Base-by-base conservation (phyloP, 2,797 vertebrate genomes). In the Semotilus atromaculatus region DNA sequence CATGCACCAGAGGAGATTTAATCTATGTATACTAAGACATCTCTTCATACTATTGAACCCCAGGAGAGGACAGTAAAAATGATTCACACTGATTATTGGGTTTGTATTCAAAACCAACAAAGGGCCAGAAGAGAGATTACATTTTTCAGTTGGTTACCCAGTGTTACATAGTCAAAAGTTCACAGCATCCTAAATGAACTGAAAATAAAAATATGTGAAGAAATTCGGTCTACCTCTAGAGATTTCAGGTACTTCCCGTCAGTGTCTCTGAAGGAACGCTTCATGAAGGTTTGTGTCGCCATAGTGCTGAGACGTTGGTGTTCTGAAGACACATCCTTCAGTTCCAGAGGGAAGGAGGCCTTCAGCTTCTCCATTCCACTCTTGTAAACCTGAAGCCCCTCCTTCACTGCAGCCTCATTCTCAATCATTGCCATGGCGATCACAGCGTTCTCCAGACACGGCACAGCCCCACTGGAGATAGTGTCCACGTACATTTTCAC, bases 261-360 rank as follows among this genome's bases (percentile, higher is more conserved):
- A 3, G 89, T 84, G 55, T 94, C 92, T 26, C 89, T 91, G 81
- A 94, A 92, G 51, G 89, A 90, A 1, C 58, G 72, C 1, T 75
- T 85, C 81, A 90, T 85, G 86, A 94, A 94, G 10, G 45, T 60
- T 43, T 43, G 16, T 0, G 83, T 84, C 10, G 91, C 92, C 75
- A 78, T 38, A 0, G 67, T 76, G 80, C 89, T 85, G 11, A 86
- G 87, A 1, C 8, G 68, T 2, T 88, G 80, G 18, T 94, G 93
- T 29, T 89, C 34, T 4, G 38, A 60, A 74, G 91, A 88, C 29
- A 94, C 86, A 18, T 86, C 73, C 31, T 31, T 55, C 3, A 90
- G 21, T 0, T 43, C 90, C 2, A 90, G 70, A 10, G 89, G 90
- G 68, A 93, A 91, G 21, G 31, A 83, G 2, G 3, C 62, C 62